Evolutionary conservation across 2,888 invertebrate species (phyloP).

Genomic region (Heterodera filipjevi): DNA sequence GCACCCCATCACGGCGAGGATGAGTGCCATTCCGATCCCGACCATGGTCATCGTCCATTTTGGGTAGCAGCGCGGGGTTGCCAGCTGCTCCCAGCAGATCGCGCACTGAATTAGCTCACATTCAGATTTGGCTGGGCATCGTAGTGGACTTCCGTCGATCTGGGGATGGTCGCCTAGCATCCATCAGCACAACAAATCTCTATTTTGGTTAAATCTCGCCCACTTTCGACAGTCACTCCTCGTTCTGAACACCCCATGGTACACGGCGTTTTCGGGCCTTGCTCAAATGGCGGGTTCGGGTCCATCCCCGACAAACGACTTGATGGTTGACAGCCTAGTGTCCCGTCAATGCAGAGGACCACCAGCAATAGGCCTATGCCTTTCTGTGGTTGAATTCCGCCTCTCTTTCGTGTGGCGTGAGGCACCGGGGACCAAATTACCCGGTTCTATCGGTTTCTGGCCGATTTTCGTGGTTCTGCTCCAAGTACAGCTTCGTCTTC

Average conservation of each 20-base stretch:
- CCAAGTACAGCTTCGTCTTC: background rate
- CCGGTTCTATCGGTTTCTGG: background rate
- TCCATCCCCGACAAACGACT: background rate
- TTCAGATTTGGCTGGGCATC: background rate
- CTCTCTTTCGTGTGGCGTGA: background rate
- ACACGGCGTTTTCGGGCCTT: background rate
- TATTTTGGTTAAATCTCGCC: background rate
- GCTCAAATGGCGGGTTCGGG: background rate
- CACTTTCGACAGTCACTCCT: background rate
- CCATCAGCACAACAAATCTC: background rate
- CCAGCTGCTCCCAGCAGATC: conserved; percentile 2
- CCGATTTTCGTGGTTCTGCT: background rate
- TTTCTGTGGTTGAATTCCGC: background rate
- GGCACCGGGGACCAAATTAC: background rate
- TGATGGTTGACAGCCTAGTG: background rate
- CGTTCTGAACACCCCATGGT: background rate
- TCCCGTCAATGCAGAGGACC: background rate
- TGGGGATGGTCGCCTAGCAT: background rate
- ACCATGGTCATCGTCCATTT: background rate
- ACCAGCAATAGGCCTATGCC: background rate
- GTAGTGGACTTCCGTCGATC: background rate
- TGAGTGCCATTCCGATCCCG: background rate
- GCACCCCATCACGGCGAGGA: background rate
- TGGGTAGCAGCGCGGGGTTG: background rate
- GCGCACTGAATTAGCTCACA: conserved; percentile 6